Evolutionary conservation across 2,888 invertebrate genomes (phyloP).

Genomic region (Drosophila niveifrons): DNA sequence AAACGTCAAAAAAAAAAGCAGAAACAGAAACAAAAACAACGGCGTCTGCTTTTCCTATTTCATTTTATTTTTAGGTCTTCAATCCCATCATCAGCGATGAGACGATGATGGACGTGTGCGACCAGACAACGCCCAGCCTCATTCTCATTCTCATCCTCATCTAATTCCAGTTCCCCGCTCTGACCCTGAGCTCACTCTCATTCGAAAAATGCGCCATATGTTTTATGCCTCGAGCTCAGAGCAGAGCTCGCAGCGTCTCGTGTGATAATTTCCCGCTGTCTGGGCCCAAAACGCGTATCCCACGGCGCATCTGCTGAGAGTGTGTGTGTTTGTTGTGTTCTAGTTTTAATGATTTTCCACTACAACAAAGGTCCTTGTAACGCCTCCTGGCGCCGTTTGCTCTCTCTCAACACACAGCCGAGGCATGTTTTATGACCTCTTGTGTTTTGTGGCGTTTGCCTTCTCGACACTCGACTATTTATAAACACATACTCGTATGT

Average conservation of each 20-base stretch:
- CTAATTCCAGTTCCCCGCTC: slow-evolving; percentile 16
- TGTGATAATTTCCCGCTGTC: slow-evolving; percentile 61
- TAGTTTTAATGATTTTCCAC: slow-evolving; percentile 79
- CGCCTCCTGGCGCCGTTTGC: slow-evolving; percentile 76
- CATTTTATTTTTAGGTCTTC: slow-evolving; percentile 61
- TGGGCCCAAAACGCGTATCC: slow-evolving; percentile 7
- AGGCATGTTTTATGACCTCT: slow-evolving; percentile 29
- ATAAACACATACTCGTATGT: not conserved
- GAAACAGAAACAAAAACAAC: slow-evolving; percentile 18
- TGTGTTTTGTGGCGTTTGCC: slow-evolving; percentile 13
- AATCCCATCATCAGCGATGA: slow-evolving; percentile 52
- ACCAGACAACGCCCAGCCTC: slow-evolving; percentile 32
- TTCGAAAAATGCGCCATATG: slow-evolving; percentile 57
- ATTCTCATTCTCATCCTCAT: not conserved
- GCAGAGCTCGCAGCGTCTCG: slow-evolving; percentile 30
- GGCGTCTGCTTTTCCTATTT: slow-evolving; percentile 36
- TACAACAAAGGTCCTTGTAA: slow-evolving; percentile 64
- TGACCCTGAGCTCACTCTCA: slow-evolving; percentile 28
- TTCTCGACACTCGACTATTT: slow-evolving; percentile 11
- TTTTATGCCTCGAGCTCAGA: slow-evolving; percentile 50
- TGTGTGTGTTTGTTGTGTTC: slow-evolving; percentile 57
- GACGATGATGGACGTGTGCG: slow-evolving; percentile 52
- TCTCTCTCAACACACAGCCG: slow-evolving; percentile 33
- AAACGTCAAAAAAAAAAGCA: slow-evolving; percentile 41
- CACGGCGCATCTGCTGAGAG: slow-evolving; percentile 24